Evolutionary conservation across 2,797 vertebrate genomes (phyloP), one percentile per base, ranked within the genome.

Genomic region (Glossophaga mutica): DNA sequence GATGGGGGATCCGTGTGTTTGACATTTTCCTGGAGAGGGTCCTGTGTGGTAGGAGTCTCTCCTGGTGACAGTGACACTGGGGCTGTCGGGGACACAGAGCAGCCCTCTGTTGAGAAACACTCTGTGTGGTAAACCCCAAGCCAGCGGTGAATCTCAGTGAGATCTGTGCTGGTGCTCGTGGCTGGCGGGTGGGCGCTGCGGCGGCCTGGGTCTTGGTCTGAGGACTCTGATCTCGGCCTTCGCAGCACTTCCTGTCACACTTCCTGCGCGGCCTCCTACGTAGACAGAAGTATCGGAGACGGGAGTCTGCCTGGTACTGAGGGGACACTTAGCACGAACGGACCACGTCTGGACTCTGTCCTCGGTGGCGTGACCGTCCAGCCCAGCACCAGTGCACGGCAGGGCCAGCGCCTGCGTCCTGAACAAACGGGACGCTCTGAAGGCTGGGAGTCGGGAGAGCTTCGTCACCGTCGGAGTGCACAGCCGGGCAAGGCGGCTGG

Each of bases 291-390:
- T 21, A 48, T 48, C 3, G 5, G 44, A n/a, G 29, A 48, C 9
- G 2, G 32, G 18, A 48, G 74, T 22, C 10, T 22, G 46, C 74
- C 46, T 9, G 50, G 46, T 2, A 22, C n/a, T 14, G 32, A n/a
- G 32, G 46, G 46, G 21, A 77, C 9, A 8, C 44, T 48, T 5
- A 10, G 42, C 70, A 42, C 12, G 12, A 21, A 29, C 70, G 29
- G 24, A 8, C 24, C 39, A 0, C 12, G 0, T n/a, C 9, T 14
- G 12, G 46, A 52, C 74, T 50, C 10, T 0, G 46, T 22, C n/a
- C 22, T 46, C 32, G 3, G 73, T 12, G 9, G 29, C 29, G 29
- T 21, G 73, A 6, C 18, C 37, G 18, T 22, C 32, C 48, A 32
- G 73, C 44, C 50, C 32, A 34, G 74, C 14, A 15, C 11, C 21